phyloP scores from a whole-genome alignment of 2,113 vertebrate species.

The Tichodroma muraria region DNA sequence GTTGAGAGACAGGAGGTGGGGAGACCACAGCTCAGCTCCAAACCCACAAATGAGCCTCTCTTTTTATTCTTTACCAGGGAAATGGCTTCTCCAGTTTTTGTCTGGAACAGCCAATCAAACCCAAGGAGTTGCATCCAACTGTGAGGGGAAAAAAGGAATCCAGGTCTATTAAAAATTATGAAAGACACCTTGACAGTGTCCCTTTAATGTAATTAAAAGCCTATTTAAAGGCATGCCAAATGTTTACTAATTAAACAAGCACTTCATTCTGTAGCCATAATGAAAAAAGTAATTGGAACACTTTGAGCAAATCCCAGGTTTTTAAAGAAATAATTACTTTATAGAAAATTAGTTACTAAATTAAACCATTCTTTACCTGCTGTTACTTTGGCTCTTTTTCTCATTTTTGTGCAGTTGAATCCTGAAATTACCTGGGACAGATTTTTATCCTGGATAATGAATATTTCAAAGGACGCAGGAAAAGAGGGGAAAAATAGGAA shows the following conservation, averaged over 20 bases:
- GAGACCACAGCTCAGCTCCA: background rate
- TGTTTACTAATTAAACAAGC: conserved; percentile 56
- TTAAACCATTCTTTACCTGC: background rate
- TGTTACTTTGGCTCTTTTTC: background rate
- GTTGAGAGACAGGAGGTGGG: background rate
- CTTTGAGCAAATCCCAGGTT: background rate
- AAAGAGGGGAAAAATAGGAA: background rate
- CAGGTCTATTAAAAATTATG: conserved; percentile 29
- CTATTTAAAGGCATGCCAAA: conserved; percentile 53
- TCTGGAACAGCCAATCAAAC: conserved; percentile 5
- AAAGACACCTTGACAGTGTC: conserved; percentile 47
- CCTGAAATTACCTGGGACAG: background rate
- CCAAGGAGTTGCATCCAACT: background rate
- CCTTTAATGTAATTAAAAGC: conserved; percentile 61
- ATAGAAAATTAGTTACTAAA: conserved; percentile 28
- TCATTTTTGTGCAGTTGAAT: background rate
- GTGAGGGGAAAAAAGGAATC: background rate
- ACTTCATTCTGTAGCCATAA: conserved; percentile 19
- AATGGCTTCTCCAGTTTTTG: background rate
- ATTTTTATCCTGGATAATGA: background rate
- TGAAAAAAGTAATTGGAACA: conserved; percentile 26
- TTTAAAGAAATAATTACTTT: conserved; percentile 53
- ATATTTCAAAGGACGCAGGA: background rate
- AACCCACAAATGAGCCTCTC: background rate
- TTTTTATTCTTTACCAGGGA: background rate